These are phyloP conservation scores for Melinopterus prodromus DNA, from an alignment of 2,888 invertebrate species.

Conservation along the genomic window DNA sequence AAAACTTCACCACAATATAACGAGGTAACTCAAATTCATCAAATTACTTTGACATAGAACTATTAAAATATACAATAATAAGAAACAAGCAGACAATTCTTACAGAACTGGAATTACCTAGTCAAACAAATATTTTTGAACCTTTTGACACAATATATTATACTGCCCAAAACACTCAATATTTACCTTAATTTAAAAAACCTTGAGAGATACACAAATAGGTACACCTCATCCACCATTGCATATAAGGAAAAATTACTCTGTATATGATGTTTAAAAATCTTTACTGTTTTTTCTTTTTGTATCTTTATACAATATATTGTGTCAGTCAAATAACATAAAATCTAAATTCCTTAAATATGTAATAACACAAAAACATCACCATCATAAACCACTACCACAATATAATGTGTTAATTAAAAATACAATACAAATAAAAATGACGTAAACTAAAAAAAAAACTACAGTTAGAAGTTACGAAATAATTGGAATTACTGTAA, in stretches of 20 bases:
- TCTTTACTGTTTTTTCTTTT: no score
- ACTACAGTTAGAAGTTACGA: background rate
- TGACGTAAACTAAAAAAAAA: background rate
- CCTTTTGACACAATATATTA: background rate
- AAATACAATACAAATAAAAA: no score
- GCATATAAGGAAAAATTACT: background rate
- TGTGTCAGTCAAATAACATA: background rate
- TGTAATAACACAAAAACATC: background rate
- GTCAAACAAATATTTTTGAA: background rate
- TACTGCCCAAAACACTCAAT: no score
- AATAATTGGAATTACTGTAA: background rate
- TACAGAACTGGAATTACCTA: no score
- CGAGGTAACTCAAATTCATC: no score
- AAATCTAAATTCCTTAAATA: background rate
- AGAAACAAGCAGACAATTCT: no score
- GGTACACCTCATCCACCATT: no score
- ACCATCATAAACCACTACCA: background rate
- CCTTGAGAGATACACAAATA: no score
- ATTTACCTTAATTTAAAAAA: no score
- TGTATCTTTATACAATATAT: background rate
- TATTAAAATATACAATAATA: no score
- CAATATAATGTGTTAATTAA: background rate
- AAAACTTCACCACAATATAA: no score
- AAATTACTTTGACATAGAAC: no score
- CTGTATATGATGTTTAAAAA: background rate